Evolutionary conservation across 2,888 invertebrate species (phyloP), one percentile per base, ranked within the genome.

Genomic region (Pollenia amentaria): DNA sequence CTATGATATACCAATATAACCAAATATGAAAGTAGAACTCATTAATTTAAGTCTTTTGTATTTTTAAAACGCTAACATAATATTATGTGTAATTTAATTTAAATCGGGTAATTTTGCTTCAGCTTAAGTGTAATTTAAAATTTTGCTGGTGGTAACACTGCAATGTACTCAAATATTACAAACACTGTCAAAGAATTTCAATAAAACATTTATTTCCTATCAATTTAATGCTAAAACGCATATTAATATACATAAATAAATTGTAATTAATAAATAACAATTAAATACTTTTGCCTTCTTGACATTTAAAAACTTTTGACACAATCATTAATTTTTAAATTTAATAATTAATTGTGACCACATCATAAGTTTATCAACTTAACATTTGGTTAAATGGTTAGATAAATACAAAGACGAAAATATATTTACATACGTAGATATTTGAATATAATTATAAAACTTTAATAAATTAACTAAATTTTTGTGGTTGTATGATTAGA

Each of bases 211-310:
- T 55, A 18, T 55, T 55, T 55, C 53, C 53, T 55, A 55, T 55
- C 11, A 21, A 55, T 55, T 53, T 21, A 11, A 3, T 55, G 53
- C 21, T 21, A 21, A 55, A 55, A 18, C 18, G 21, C 29, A 6
- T 60, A 12, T 29, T 29, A 38, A 67, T 38, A 6, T n/a, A 44
- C 16, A 10, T 4, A 12, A 16, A 55, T 21, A 57, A n/a, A 72
- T 57, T 72, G 72, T 72, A 72, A 72, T 57, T n/a, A 29, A 29
- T 67, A 46, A 55, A 72, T 42, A 2, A 44, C 42, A 42, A 44
- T 55, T 72, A 44, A 72, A 57, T 29, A 46, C 42, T 40, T 42
- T 44, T 9, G 42, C 16, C 2, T 21, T 14, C 46, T 57, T 57
- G 44, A 40, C 72, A 72, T 57, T 57, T 57, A 38, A 72, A 44